These are phyloP conservation scores for Chrysaora quinquecirrha DNA, from an alignment of 30 jellyfish, hydroid and myxozoan genomes.

Conservation along the genomic window DNA sequence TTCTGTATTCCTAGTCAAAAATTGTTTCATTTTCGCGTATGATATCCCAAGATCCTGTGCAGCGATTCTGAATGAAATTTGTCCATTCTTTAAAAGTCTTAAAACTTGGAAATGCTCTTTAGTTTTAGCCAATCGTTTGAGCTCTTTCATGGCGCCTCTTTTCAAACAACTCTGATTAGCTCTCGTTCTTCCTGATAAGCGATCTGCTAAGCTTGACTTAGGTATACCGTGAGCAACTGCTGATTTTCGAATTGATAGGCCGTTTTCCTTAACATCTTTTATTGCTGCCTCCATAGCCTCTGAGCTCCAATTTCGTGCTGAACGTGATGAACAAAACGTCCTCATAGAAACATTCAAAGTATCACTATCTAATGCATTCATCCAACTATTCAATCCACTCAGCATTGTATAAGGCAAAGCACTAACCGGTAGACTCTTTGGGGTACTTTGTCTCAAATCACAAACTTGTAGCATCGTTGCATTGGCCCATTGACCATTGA, in stretches of 20 bases:
- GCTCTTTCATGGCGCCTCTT: background rate
- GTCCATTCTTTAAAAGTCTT: slow-evolving; percentile 23
- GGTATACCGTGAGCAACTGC: slow-evolving; percentile 32
- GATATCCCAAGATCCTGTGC: slow-evolving; percentile 51
- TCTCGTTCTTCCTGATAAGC: slow-evolving; percentile 7
- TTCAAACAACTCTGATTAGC: background rate
- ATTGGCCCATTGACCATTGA: background rate
- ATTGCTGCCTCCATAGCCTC: slow-evolving; percentile 33
- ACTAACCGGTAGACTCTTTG: background rate
- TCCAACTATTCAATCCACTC: background rate
- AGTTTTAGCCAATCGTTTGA: slow-evolving; percentile 21
- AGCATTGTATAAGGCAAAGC: background rate
- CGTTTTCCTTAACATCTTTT: slow-evolving; percentile 23
- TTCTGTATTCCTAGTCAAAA: background rate
- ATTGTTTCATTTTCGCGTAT: slow-evolving; percentile 3
- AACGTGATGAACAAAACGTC: too few relatives aligned
- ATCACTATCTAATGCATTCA: background rate
- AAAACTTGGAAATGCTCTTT: background rate
- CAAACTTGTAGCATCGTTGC: slow-evolving; percentile 1
- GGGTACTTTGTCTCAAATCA: background rate
- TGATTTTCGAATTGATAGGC: slow-evolving; percentile 27
- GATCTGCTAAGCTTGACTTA: slow-evolving; percentile 55
- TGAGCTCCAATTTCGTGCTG: slow-evolving; percentile 7
- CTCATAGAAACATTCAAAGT: too few relatives aligned
- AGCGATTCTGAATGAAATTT: slow-evolving; percentile 23